These are phyloP conservation scores for Encarsia formosa DNA, from an alignment of 2,888 invertebrate species.

Conservation along the genomic window DNA sequence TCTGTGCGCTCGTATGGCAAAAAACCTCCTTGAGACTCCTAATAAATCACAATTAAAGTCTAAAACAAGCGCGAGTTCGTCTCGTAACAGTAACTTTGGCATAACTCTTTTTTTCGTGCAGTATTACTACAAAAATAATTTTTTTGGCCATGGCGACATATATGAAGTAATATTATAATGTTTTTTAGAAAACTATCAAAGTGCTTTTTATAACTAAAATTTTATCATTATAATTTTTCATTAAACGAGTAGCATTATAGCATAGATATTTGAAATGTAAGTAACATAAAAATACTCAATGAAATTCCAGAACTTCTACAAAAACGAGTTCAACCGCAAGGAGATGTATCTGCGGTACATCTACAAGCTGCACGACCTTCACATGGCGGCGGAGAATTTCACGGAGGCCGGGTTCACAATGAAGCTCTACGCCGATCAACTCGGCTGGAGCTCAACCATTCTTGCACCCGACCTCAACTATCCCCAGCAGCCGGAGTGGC, in stretches of 20 bases:
- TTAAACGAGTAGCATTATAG: too few species aligned
- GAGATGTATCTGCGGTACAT: slow-evolving; percentile 96
- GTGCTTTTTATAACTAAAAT: too few species aligned
- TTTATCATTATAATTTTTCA: too few species aligned
- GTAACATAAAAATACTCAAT: too few species aligned
- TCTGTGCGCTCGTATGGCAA: slow-evolving; percentile 12
- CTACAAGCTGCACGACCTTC: slow-evolving; percentile 89
- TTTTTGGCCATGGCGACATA: background rate
- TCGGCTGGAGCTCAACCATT: slow-evolving; percentile 75
- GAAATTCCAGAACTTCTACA: slow-evolving; percentile 96
- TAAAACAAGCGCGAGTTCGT: too few species aligned
- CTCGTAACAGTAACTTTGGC: too few species aligned
- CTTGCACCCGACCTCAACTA: slow-evolving; percentile 64
- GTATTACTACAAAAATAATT: slow-evolving; percentile 16
- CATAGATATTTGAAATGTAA: too few species aligned
- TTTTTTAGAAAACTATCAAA: too few species aligned
- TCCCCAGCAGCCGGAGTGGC: slow-evolving; percentile 79
- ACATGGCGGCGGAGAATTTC: slow-evolving; percentile 86
- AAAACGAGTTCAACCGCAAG: slow-evolving; percentile 90
- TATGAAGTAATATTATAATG: slow-evolving; percentile 9
- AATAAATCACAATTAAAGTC: background rate
- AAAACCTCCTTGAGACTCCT: slow-evolving; percentile 8
- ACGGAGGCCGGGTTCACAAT: slow-evolving; percentile 94
- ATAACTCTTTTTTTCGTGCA: slow-evolving; percentile 15
- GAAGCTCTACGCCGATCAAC: slow-evolving; percentile 86